These are phyloP conservation scores for Spizaetus ornatus DNA, from an alignment of 2,113 vertebrate species.

Conservation along the genomic window DNA sequence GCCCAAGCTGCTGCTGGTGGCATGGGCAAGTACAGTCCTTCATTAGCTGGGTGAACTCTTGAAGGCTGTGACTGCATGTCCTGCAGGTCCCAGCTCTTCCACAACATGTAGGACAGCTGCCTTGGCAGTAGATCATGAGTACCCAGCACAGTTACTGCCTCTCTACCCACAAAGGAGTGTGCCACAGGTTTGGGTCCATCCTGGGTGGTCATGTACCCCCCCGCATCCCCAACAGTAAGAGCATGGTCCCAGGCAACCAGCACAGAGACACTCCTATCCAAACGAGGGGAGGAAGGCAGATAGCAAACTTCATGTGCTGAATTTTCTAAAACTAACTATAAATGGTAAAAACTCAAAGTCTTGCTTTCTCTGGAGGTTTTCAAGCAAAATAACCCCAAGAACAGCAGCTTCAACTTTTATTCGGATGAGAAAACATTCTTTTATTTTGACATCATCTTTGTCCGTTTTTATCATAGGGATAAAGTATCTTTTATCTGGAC, in stretches of 20 bases:
- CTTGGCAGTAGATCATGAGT: not conserved
- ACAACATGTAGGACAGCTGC: not conserved
- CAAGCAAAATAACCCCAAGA: constrained; percentile 68
- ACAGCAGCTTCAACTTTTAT: constrained; percentile 53
- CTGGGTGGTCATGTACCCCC: not conserved
- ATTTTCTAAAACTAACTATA: constrained; percentile 71
- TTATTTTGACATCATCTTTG: constrained; percentile 66
- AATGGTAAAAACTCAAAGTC: constrained; percentile 73
- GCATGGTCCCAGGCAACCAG: not conserved
- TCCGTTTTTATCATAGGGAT: constrained; percentile 64
- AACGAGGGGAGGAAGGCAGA: not conserved
- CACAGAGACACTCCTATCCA: not conserved
- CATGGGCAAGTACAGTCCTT: not conserved
- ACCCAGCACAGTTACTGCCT: not conserved
- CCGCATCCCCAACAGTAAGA: not conserved
- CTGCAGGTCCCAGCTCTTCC: not conserved
- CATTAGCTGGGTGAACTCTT: not conserved
- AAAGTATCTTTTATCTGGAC: constrained; percentile 71
- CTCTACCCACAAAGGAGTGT: not conserved
- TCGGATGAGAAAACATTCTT: constrained; percentile 70
- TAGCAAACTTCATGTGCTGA: constrained; percentile 26
- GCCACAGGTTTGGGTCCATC: not conserved
- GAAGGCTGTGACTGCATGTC: not conserved
- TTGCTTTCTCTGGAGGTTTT: constrained; percentile 68
- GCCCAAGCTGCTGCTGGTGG: not conserved